Conservation (phyloP, 1,140 invertebrate species). For the Coenobita brevimanus region DNA sequence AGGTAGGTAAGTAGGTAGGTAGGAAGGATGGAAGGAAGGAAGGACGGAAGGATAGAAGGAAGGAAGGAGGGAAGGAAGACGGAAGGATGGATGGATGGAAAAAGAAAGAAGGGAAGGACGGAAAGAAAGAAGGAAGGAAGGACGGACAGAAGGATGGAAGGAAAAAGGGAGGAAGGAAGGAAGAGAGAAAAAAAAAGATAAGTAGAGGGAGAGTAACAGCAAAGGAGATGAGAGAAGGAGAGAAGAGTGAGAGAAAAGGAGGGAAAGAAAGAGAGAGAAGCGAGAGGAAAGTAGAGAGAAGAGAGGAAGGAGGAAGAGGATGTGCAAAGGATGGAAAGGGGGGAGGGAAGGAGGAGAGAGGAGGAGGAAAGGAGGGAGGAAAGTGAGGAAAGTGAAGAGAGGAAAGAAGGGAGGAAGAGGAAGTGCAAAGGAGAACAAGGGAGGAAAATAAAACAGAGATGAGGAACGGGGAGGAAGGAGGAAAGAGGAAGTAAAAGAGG, state of each 20-base stretch:
- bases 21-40: slow-evolving; percentile 8
- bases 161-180: background rate
- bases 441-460: background rate
- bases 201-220: too few species aligned
- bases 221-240: too few species aligned
- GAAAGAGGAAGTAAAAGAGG: background rate
- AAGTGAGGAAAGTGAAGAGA: background rate
- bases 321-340: background rate
- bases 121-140: too few species aligned
- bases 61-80: background rate
- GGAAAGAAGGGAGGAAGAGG: slow-evolving; percentile 1
- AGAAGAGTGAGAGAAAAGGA: too few species aligned
- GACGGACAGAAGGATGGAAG: background rate
- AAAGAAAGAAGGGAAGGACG: background rate
- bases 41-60: background rate
- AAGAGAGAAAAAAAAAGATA: background rate
- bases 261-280: too few species aligned
- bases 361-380: background rate
- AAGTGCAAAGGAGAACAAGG: background rate
- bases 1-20: background rate
- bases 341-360: background rate
- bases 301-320: background rate
- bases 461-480: background rate
- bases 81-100: slow-evolving; percentile 10
- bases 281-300: background rate